These are phyloP conservation scores for Mastacembelus armatus DNA, from an alignment of 2,797 vertebrate species.

Conservation along the genomic window DNA sequence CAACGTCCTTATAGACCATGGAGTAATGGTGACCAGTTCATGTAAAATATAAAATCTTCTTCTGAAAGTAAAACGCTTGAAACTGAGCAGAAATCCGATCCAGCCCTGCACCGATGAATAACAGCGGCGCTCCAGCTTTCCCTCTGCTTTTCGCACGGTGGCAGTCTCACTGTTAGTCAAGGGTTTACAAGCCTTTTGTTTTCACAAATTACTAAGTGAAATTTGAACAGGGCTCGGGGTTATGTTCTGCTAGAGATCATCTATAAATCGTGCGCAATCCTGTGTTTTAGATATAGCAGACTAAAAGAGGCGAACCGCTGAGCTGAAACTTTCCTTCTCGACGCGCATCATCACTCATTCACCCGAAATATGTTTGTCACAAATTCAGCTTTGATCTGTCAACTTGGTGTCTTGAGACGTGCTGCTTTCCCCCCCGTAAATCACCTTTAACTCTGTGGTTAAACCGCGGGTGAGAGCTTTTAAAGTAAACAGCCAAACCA, in stretches of 20 bases:
- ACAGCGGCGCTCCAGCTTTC: constrained; percentile 46
- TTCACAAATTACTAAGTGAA: not conserved
- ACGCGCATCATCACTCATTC: constrained; percentile 26
- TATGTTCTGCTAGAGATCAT: not conserved
- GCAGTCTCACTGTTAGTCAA: constrained; percentile 64
- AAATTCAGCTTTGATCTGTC: constrained; percentile 3
- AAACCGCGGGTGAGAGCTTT: constrained; percentile 36
- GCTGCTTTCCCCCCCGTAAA: not conserved
- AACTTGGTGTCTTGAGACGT: not conserved
- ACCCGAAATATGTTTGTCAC: constrained; percentile 6
- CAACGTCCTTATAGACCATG: not conserved
- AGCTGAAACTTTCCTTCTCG: constrained; percentile 72
- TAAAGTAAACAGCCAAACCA: constrained; percentile 47
- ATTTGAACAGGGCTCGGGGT: not conserved
- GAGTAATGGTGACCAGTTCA: not conserved
- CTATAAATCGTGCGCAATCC: constrained; percentile 1
- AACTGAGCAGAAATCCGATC: constrained; percentile 34
- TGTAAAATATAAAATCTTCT: not conserved
- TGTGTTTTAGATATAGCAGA: not conserved
- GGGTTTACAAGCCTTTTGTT: not conserved
- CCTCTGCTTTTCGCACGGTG: constrained; percentile 70
- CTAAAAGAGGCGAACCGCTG: constrained; percentile 22
- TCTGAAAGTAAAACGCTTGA: constrained; percentile 12
- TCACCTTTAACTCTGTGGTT: not conserved
- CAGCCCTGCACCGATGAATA: constrained; percentile 39